Conservation (phyloP, 2,113 vertebrate genomes). For the Rhabdornis inornatus region DNA sequence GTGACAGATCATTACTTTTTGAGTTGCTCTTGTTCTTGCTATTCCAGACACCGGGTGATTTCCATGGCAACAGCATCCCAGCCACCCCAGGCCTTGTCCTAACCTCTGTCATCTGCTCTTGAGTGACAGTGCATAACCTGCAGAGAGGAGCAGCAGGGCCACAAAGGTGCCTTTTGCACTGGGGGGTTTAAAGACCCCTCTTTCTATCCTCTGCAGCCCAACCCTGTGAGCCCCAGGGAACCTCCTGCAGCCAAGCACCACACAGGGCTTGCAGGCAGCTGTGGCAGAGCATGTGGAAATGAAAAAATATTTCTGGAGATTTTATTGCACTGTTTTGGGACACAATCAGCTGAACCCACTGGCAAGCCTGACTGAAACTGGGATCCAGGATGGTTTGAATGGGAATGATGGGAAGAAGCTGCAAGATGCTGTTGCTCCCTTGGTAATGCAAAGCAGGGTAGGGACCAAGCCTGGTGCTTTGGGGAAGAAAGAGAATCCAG, state of each 20-base stretch:
- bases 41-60: conserved; percentile 5
- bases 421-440: not conserved
- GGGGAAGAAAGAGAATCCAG: not conserved
- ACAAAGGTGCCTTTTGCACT: not conserved
- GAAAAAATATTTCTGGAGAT: not conserved
- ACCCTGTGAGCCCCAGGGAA: not conserved
- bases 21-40: conserved; percentile 32
- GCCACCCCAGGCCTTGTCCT: conserved; percentile 22
- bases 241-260: rapidly evolving
- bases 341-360: not conserved
- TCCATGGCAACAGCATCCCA: conserved; percentile 60
- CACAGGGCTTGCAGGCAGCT: not conserved
- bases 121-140: not conserved
- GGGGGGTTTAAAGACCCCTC: not conserved
- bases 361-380: not conserved
- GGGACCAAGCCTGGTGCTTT: not conserved
- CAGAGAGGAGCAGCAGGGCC: not conserved
- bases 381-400: not conserved
- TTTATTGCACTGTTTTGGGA: not conserved
- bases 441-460: not conserved
- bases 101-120: conserved; percentile 35
- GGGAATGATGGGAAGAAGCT: not conserved
- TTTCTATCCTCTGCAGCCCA: not conserved
- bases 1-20: conserved; percentile 46
- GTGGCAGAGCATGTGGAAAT: not conserved